Evolutionary conservation across 2,797 vertebrate species (phyloP).

Genomic region (Sebastes hubbsi): DNA sequence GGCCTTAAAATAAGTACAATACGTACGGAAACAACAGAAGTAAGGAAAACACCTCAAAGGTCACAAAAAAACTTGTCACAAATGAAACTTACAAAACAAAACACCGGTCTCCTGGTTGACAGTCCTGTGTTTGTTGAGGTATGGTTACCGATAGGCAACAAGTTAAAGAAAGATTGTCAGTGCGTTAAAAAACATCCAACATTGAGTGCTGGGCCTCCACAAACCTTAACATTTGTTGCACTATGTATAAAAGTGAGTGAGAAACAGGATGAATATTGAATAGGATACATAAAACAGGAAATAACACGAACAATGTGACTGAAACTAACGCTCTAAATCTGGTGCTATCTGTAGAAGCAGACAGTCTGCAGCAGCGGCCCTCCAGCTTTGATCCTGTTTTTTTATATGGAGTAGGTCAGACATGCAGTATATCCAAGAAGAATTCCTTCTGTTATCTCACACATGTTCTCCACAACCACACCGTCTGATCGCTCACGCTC

Average conservation of each 20-base stretch:
- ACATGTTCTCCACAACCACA: constrained; percentile 53
- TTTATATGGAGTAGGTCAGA: constrained; percentile 45
- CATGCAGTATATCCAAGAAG: constrained; percentile 38
- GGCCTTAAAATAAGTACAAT: too few species aligned
- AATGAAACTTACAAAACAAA: too few species aligned
- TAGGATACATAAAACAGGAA: background rate
- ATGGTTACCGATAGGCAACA: background rate
- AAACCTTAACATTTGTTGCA: background rate
- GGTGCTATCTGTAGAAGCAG: background rate
- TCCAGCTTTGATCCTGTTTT: constrained; percentile 45
- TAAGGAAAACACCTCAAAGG: too few species aligned
- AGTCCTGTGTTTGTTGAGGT: too few species aligned
- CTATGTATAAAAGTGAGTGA: background rate
- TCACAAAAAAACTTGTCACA: too few species aligned
- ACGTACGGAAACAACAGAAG: too few species aligned
- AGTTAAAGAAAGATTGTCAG: background rate
- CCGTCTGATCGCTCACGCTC: constrained; percentile 27
- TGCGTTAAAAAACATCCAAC: background rate
- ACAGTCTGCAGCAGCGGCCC: constrained; percentile 20
- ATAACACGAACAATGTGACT: background rate
- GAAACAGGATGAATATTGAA: background rate
- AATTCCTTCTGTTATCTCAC: constrained; percentile 57
- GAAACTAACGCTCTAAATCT: background rate
- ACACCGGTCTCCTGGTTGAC: too few species aligned
- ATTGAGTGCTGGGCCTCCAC: background rate